Conservation (phyloP, 2,888 invertebrate species). For the Sympetrum striolatum region DNA sequence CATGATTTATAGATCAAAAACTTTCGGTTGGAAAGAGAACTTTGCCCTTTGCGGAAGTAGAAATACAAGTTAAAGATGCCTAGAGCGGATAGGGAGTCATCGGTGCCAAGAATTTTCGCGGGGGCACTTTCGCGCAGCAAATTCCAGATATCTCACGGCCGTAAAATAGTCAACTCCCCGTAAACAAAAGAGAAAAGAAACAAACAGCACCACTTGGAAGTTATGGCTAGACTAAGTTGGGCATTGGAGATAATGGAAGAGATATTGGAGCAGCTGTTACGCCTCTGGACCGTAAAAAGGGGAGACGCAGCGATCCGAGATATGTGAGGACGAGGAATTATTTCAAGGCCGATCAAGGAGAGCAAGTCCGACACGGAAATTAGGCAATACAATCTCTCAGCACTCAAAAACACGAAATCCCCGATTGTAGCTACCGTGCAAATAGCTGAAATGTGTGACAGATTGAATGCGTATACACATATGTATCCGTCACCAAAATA, state of each 20-base stretch:
- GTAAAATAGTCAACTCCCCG: not conserved
- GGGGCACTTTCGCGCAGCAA: not conserved
- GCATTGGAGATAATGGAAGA: not conserved
- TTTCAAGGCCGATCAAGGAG: not conserved
- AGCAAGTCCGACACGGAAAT: too few relatives aligned
- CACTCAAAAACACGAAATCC: too few relatives aligned
- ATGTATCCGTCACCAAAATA: too few relatives aligned
- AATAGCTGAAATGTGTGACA: not conserved
- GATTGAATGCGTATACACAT: not conserved
- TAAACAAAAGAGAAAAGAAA: not conserved
- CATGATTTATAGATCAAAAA: too few relatives aligned
- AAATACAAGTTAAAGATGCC: not conserved
- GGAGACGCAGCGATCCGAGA: not conserved
- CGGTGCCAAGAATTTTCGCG: not conserved
- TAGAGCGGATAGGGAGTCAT: not conserved
- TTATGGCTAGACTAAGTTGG: not conserved
- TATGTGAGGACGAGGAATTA: not conserved
- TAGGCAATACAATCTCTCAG: too few relatives aligned
- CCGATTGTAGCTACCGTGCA: too few relatives aligned
- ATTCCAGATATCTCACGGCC: not conserved
- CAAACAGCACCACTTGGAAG: not conserved
- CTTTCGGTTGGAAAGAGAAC: too few relatives aligned
- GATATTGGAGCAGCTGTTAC: not conserved
- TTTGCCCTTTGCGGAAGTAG: not conserved
- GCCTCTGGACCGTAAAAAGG: not conserved